Percentiles rank a stretch among this genome's conserved stretches.
Conservation (phyloP, 2,888 invertebrate genomes). For the Atherix ibis region DNA sequence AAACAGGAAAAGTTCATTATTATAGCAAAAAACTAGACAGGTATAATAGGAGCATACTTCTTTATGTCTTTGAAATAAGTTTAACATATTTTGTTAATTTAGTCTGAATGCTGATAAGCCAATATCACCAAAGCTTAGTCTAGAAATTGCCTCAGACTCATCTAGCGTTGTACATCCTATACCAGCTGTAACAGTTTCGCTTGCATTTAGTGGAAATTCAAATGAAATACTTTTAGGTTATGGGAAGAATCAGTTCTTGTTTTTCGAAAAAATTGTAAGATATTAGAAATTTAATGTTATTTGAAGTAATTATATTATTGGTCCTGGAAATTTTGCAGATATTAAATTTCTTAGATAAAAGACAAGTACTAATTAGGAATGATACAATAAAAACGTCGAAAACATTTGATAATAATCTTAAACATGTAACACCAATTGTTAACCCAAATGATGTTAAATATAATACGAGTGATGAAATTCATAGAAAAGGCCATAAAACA, state of each 20-base stretch:
- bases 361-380: slow-evolving; percentile 32
- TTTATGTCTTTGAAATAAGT: too few species aligned
- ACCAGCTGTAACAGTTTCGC: slow-evolving; percentile 35
- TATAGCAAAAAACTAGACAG: slow-evolving; percentile 66
- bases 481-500: slow-evolving; percentile 20
- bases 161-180: slow-evolving; percentile 37
- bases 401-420: slow-evolving; percentile 14
- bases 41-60: background rate
- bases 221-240: slow-evolving; percentile 39
- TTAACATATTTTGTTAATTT: too few species aligned
- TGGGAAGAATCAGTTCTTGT: slow-evolving; percentile 39
- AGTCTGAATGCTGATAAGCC: slow-evolving; percentile 38
- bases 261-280: slow-evolving; percentile 43
- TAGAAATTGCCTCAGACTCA: slow-evolving; percentile 43
- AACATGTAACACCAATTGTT: slow-evolving; percentile 22
- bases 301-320: background rate
- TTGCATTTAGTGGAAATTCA: slow-evolving; percentile 22
- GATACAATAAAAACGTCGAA: slow-evolving; percentile 22
- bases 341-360: slow-evolving; percentile 37
- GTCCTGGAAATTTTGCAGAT: slow-evolving; percentile 26
- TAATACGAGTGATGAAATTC: slow-evolving; percentile 18
- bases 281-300: slow-evolving; percentile 2
- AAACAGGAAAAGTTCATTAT: slow-evolving; percentile 63
- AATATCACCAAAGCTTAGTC: slow-evolving; percentile 43
- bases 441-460: slow-evolving; percentile 22